Conservation (phyloP, 64 coral and sea anemone species). For the Stichodactyla helianthus region DNA sequence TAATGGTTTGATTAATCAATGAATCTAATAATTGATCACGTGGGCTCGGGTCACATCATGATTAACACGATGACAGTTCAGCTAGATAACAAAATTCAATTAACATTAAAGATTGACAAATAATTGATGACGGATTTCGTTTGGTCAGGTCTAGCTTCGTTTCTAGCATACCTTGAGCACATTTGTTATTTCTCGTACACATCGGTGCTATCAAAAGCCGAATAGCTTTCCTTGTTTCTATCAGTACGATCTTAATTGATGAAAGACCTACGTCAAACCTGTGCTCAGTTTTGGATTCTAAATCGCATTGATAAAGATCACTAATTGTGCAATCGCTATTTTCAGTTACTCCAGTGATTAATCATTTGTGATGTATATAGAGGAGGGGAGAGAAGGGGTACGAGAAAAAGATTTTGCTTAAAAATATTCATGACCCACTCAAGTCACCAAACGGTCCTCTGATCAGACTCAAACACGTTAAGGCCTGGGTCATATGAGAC, state of each 20-base stretch:
- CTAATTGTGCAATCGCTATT: no score
- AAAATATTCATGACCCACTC: no score
- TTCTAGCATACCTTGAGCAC: neutral
- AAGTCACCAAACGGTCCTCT: no score
- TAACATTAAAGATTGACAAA: slow-evolving; percentile 3
- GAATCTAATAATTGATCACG: slow-evolving; percentile 10
- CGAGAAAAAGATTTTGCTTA: no score
- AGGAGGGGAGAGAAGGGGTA: no score
- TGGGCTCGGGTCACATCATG: neutral
- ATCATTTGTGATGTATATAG: no score
- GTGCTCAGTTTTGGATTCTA: no score
- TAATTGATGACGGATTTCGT: slow-evolving; percentile 12
- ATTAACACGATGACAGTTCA: neutral
- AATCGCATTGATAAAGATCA: no score
- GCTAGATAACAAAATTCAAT: slow-evolving; percentile 12
- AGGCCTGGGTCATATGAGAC: no score
- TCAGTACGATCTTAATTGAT: neutral
- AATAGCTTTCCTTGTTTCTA: neutral
- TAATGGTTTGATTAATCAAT: slow-evolving; percentile 15
- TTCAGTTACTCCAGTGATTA: no score
- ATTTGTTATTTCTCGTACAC: neutral
- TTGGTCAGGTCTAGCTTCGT: slow-evolving; percentile 5
- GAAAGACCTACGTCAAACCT: neutral
- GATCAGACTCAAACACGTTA: no score
- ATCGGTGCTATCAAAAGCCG: neutral